Base-by-base conservation (phyloP, 1,140 invertebrate genomes). In the Yoshiicerus persimilis region DNA sequence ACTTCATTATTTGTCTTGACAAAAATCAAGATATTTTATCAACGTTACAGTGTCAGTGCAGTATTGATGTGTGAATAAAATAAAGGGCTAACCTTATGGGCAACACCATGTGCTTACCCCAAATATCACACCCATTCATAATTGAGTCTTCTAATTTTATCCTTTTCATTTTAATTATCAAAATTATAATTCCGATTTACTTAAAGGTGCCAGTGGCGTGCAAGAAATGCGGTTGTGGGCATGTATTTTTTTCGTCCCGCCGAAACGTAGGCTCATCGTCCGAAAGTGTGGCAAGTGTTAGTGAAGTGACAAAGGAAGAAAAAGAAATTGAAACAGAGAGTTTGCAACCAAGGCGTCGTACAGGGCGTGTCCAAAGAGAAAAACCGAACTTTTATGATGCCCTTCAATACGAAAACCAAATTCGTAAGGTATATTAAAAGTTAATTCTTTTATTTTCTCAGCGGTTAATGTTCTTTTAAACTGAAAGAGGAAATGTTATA, bases 341-440 rank as follows among this genome's bases (percentile, higher is more conserved):
- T 13, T 56, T 77, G 13, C 41, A 47, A 20, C 70, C 70, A 4
- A 36, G 87, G 30, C 70, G 87, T 20, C 77, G 77, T 27, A 87
- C 87, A 13, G 87, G 87, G 23, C 36, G 87, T 20, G 64, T 87
- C 34, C 77, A 75, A 16, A 80, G 87, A 62, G 47, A 75, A 34
- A 87, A 87, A 38, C 87, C 87, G 1, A 87, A 87, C 23, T 87
- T 87, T 62, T 87, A 87, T 64, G 87, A 87, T 62, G 77, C 87
- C 4, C 56, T 87, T 23, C 87, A 87, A 23, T 75, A 83, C 10
- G 87, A 87, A 25, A 77, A 87, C 27, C 87, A 87, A 83, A 87
- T 87, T 38, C 39, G 47, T 62, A 75, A 87, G 47, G 83, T 88
- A 56, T 11, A n/a, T 84, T 16, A 47, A 20, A 3, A 23, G n/a